Percentiles rank a stretch among this genome's conserved stretches.
These are phyloP conservation scores for Heteronetta atricapilla DNA, from an alignment of 2,113 vertebrate genomes.

Conservation along the genomic window DNA sequence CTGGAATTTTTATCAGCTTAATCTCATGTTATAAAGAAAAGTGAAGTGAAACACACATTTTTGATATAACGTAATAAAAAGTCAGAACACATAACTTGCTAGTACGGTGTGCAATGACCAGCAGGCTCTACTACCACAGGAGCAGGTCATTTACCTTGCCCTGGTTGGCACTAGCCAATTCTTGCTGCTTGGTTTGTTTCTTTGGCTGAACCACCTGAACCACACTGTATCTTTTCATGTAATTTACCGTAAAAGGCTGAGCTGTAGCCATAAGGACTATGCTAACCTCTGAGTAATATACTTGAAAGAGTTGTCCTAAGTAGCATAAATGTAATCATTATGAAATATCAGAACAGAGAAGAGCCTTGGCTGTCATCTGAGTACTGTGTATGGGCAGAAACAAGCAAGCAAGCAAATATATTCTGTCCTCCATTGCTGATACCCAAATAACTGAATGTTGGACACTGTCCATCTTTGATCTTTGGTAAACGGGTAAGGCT, in stretches of 20 bases:
- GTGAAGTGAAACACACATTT: slow-evolving; percentile 1
- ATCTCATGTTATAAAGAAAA: slow-evolving; percentile 25
- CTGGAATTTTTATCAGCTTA: slow-evolving; percentile 53
- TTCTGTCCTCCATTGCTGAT: not conserved
- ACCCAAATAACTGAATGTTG: not conserved
- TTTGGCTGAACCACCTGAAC: not conserved
- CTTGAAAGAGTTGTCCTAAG: not conserved
- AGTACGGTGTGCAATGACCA: not conserved
- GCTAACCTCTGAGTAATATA: not conserved
- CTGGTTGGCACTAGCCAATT: not conserved
- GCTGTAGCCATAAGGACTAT: not conserved
- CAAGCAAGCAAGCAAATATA: not conserved
- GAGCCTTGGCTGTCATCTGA: not conserved
- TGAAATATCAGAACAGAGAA: not conserved
- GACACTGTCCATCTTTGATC: not conserved
- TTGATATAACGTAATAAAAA: not conserved
- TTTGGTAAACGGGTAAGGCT: not conserved
- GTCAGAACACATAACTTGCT: not conserved
- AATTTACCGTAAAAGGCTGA: not conserved
- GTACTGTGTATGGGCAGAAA: not conserved
- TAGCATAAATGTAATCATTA: not conserved
- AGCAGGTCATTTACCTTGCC: not conserved
- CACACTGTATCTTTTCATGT: not conserved
- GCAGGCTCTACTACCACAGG: not conserved
- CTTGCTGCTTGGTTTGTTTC: not conserved